Conservation (phyloP, 1,140 invertebrate species). For the Platorchestia sp. region DNA sequence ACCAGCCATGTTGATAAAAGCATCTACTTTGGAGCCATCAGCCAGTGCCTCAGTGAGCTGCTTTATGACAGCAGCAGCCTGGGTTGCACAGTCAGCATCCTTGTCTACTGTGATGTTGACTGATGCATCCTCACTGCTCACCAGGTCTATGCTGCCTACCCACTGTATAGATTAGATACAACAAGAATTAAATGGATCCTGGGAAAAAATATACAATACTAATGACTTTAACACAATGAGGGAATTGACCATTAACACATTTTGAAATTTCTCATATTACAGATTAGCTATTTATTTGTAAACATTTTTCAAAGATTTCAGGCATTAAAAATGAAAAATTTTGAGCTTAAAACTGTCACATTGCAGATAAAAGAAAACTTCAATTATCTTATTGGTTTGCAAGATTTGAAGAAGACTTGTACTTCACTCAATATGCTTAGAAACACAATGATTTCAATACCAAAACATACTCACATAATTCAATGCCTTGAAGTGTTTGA, state of each 20-base stretch:
- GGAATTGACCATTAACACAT: background rate
- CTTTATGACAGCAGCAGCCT: slow-evolving; percentile 74
- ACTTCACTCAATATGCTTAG: background rate
- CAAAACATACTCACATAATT: slow-evolving; percentile 81
- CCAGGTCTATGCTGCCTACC: slow-evolving; percentile 94
- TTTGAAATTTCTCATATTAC: background rate
- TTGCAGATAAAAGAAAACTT: background rate
- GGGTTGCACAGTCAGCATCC: slow-evolving; percentile 82
- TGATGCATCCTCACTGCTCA: slow-evolving; percentile 90
- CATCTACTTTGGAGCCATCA: slow-evolving; percentile 87
- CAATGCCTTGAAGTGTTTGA: slow-evolving; percentile 89
- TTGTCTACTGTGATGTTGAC: slow-evolving; percentile 88
- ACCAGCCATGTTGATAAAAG: slow-evolving; percentile 97
- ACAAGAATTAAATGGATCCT: slow-evolving; percentile 11
- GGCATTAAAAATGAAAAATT: no score
- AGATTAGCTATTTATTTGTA: background rate
- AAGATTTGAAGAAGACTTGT: background rate
- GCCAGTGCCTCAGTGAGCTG: slow-evolving; percentile 70
- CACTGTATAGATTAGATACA: slow-evolving; percentile 77
- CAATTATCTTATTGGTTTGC: background rate
- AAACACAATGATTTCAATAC: background rate
- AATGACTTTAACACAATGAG: background rate
- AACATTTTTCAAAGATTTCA: no score
- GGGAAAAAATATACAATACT: background rate
- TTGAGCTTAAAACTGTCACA: no score